Evolutionary conservation across 2,113 vertebrate genomes (phyloP), one percentile per base, ranked within the genome.

Genomic region (Datnioides undecimradiatus): DNA sequence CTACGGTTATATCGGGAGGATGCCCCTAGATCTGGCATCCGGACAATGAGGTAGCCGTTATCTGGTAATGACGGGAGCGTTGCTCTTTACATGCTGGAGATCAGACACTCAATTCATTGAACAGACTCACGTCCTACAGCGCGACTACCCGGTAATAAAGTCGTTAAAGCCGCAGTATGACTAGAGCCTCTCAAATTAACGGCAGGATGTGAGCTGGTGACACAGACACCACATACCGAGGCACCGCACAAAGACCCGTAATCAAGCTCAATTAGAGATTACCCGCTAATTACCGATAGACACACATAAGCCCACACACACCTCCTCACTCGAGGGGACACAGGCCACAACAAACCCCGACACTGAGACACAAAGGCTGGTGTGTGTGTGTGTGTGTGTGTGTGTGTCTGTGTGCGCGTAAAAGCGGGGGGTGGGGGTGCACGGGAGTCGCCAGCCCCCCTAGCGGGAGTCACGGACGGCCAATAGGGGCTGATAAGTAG

Each of bases 211-310:
- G 90, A 88, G 76, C 73, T 29, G 80, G 71, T 71, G 83, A 69
- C 76, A 84, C 88, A 87, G 67, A 88, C 88, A 62, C 86, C 79
- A 82, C 90, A 90, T 48, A 87, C 46, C 70, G 80, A 81, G 78
- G 64, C 68, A 17, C 38, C 49, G 71, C 83, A 86, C 68, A 43
- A 87, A 90, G 62, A 87, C 71, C 79, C 27, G 74, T 79, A 84
- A 93, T 91, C 86, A 91, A 84, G 62, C 84, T 58, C 91, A 93
- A 94, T 94, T 94, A 94, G 90, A 92, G 85, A 88, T 83, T 55
- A 92, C 70, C 80, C 89, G 85, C 90, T 94, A 94, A 94, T 94
- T 94, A 91, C 85, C 51, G 66, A 69, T 67, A 64, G 81, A 80
- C 76, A 41, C 65, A 52, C 69, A 14, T 74, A 49, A 40, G 16